Base-by-base conservation (phyloP, 2,888 invertebrate species). In the Isotomurus palustris region DNA sequence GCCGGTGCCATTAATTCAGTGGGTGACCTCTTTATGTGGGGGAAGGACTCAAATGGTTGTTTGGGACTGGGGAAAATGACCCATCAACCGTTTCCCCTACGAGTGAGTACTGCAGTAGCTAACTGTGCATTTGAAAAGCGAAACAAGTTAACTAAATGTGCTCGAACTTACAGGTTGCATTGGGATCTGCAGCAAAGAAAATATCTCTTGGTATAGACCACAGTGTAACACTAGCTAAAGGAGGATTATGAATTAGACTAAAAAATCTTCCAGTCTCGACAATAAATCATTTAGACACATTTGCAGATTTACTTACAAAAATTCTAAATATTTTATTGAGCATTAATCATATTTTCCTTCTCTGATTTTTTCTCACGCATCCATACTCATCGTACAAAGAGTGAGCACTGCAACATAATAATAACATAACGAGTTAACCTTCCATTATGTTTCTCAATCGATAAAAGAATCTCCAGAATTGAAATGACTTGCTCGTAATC, bases 21-120 rank as follows among this genome's bases (percentile, higher is more conserved):
- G 21, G 91, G 92, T 0, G 88, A 93, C 75, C 76, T 96, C 6
- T 96, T 85, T 72, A 87, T 84, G 76, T 97, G 96, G 96, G 96
- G 96, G 0, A 81, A 86, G 71, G 95, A 96, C 75, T 82, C 84
- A 69, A 82, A 82, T 66, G 88, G 88, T 0, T 88, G 88, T 72
- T 78, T 97, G 0, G 96, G 96, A 0, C 75, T 95, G 35, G 91
- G 91, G 0, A 81, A 85, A 73, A 8, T 41, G 27, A 21, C 12
- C 0, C 44, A 55, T 29, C 67, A 67, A 40, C 35, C 27, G 19
- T 69, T 67, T 57, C 69, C 69, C 4, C 47, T 62, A 10, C 59
- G 58, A 53, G 69, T 66, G 22, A 63, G 47, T 59, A 14, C 17
- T 40, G 19, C 12, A 40, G 17, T 40, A 14, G 10, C 10, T 40